Percentiles rank a stretch among this genome's conserved stretches.
phyloP scores from a whole-genome alignment of 2,888 invertebrate genomes.

The Cryptops parisi region DNA sequence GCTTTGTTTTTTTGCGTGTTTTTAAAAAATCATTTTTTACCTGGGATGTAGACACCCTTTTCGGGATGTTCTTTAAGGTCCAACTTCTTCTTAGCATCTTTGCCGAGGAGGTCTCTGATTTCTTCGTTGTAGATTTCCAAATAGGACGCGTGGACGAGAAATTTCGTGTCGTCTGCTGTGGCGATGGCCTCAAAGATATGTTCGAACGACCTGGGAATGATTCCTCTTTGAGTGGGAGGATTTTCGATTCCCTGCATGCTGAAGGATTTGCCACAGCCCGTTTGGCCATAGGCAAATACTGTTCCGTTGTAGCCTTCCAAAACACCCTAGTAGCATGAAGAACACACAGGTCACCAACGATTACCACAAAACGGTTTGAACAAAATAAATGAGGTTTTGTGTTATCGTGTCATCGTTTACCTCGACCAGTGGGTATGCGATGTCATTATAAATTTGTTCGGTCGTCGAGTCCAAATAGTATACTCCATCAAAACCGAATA shows the following conservation, averaged over 20 bases:
- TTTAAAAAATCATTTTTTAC: slow-evolving; percentile 26
- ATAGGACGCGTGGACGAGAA: slow-evolving; percentile 58
- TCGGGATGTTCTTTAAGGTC: slow-evolving; percentile 52
- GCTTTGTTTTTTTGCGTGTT: too few relatives aligned
- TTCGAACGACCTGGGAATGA: slow-evolving; percentile 67
- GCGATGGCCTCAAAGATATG: slow-evolving; percentile 76
- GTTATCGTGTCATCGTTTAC: too few relatives aligned
- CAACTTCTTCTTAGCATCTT: slow-evolving; percentile 42
- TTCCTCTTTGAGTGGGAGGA: slow-evolving; percentile 37
- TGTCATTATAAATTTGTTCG: slow-evolving; percentile 73
- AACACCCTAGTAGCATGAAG: slow-evolving; percentile 56
- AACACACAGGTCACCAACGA: too few relatives aligned
- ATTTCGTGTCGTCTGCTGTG: slow-evolving; percentile 52
- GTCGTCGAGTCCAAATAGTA: slow-evolving; percentile 64
- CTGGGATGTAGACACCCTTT: slow-evolving; percentile 48
- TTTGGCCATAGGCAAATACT: slow-evolving; percentile 86
- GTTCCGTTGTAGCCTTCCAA: slow-evolving; percentile 86
- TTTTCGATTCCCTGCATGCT: slow-evolving; percentile 64
- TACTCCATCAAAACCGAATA: slow-evolving; percentile 70
- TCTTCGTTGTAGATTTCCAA: slow-evolving; percentile 75
- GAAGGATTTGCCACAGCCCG: slow-evolving; percentile 80
- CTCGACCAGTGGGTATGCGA: slow-evolving; percentile 66
- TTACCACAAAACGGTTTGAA: too few relatives aligned
- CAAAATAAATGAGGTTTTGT: too few relatives aligned
- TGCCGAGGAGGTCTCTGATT: slow-evolving; percentile 51